Base-by-base conservation (phyloP, 2,888 invertebrate species). In the Blastobasis adustella region DNA sequence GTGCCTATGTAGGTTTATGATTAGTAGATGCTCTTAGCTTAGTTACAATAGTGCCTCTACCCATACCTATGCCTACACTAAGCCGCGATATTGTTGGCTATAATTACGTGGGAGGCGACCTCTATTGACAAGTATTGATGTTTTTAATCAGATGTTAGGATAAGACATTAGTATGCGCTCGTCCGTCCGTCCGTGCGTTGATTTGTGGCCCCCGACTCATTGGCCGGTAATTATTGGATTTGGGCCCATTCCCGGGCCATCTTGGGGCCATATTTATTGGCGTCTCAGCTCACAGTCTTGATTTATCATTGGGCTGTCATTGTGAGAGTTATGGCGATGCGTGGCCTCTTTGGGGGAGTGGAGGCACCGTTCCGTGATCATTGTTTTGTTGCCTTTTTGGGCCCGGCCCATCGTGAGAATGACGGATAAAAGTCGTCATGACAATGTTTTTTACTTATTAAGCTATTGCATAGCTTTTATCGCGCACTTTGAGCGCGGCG, bases 141-240 rank as follows among this genome's bases (percentile, higher is more conserved):
- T 80, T 82, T 87, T 87, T 86, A 87, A 88, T 88, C 87, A 84
- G 85, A 88, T 86, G 85, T 85, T 85, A 86, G 87, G 87, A 84
- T 84, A 83, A 82, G 81, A 75, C 84, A 84, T 87, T 85, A 82
- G 85, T 84, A 84, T 84, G 84, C 82, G 79, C 67, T 5, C 5
- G 42, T 42, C 9, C 42, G 42, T 42, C 42, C 7, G 42, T 42
- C 42, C 7, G 9, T n/a, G 42, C 5, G 69, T 79, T 85, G 86
- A 84, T 86, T 87, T 86, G 84, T 85, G 68, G 83, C 77, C 77
- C 73, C 65, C 79, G 82, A 79, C 83, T 84, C 86, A 83, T 87
- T 82, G 79, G 67, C 73, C 76, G 77, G 76, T 87, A 86, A 88
- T 87, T 86, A 87, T 86, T 84, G 86, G 82, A 85, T 85, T 86